A percentile compares a stretch with the other conserved stretches of the same genome.
phyloP scores from a whole-genome alignment of 1,140 invertebrate genomes.

The Vanessa atalanta region DNA sequence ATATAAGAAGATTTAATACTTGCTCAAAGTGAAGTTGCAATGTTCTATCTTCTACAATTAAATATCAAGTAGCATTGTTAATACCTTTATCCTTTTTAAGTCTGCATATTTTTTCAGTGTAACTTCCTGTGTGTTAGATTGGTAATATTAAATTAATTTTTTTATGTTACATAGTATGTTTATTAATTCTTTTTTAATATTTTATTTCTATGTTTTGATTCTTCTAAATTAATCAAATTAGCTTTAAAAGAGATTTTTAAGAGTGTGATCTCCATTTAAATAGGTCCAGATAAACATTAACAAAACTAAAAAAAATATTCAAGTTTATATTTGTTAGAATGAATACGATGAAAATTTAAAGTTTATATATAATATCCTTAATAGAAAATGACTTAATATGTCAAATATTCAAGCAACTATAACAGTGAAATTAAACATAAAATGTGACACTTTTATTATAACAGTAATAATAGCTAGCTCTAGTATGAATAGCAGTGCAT shows the following conservation, averaged over 20 bases:
- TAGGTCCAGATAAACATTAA: too few relatives aligned
- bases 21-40: not conserved
- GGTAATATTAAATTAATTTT: constrained; percentile 16
- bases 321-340: too few relatives aligned
- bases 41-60: constrained; percentile 15
- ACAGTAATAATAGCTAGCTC: not conserved
- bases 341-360: not conserved
- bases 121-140: constrained; percentile 30
- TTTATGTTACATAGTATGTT: not conserved
- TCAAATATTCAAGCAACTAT: not conserved
- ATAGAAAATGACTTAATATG: not conserved
- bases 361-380: not conserved
- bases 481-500: constrained; percentile 7
- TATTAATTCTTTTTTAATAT: not conserved
- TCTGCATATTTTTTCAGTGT: constrained; percentile 31
- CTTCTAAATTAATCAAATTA: too few relatives aligned
- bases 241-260: too few relatives aligned
- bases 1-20: constrained; percentile 5
- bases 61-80: constrained; percentile 9
- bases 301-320: too few relatives aligned
- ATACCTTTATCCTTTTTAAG: constrained; percentile 31
- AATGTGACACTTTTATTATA: not conserved
- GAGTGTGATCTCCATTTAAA: too few relatives aligned
- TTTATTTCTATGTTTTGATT: too few relatives aligned
- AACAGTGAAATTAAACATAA: not conserved